These are phyloP conservation scores for Mechanitis mazaeus DNA, from an alignment of 2,888 invertebrate genomes.

Conservation along the genomic window DNA sequence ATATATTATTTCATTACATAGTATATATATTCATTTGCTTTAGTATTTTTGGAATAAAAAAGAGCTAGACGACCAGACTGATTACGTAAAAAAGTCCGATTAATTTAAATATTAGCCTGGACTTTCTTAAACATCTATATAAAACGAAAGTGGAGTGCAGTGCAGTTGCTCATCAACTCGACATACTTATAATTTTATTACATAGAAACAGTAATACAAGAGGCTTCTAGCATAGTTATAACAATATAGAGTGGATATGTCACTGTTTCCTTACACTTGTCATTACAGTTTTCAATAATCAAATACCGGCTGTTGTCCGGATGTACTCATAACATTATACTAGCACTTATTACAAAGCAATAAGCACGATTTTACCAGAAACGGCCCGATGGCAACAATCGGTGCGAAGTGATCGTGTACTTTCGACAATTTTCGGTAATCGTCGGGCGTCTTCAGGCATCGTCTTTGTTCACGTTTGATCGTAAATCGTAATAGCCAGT, in stretches of 20 bases:
- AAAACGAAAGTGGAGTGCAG: no score
- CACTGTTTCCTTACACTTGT: slow-evolving; percentile 40
- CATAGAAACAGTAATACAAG: no score
- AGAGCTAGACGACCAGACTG: no score
- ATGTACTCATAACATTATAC: slow-evolving; percentile 15
- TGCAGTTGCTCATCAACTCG: no score
- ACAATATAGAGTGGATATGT: slow-evolving; percentile 36
- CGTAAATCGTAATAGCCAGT: slow-evolving; percentile 32
- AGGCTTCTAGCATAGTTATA: slow-evolving; percentile 19
- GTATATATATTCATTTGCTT: no score
- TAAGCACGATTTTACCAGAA: slow-evolving; percentile 15
- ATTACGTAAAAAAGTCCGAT: no score
- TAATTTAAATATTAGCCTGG: no score
- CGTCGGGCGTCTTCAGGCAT: slow-evolving; percentile 31
- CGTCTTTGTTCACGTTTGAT: slow-evolving; percentile 38
- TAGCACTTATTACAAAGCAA: neutral
- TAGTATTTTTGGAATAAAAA: no score
- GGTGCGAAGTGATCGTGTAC: slow-evolving; percentile 50
- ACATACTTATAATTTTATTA: no score
- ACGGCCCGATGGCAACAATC: slow-evolving; percentile 35
- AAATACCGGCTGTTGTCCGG: slow-evolving; percentile 47
- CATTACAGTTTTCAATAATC: slow-evolving; percentile 51
- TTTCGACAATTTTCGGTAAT: slow-evolving; percentile 47
- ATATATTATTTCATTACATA: no score
- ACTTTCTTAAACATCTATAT: no score